Percentiles rank a stretch among this genome's conserved stretches.
These are phyloP conservation scores for Mesaphorura yosii DNA, from an alignment of 1,140 invertebrate genomes.

Conservation along the genomic window DNA sequence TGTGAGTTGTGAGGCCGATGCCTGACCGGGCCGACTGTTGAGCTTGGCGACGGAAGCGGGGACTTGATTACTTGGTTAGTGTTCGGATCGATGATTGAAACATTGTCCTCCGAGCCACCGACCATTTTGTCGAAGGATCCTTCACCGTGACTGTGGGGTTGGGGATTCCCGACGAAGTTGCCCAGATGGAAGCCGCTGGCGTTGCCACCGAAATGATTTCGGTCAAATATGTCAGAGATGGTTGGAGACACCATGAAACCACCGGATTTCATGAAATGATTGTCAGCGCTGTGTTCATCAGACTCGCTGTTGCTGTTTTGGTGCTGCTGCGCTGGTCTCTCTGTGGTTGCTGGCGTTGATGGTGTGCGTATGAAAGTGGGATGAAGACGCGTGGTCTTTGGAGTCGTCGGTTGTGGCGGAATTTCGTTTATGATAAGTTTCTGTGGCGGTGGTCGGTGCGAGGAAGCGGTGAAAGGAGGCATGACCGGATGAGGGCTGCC, in stretches of 20 bases:
- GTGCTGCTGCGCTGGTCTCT: too few species aligned
- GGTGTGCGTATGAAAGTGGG: background rate
- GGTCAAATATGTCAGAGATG: conserved; percentile 9
- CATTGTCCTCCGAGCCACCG: conserved; percentile 48
- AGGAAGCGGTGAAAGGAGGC: background rate
- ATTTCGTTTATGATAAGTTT: conserved; percentile 30
- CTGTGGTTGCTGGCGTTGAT: background rate
- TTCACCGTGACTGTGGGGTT: background rate
- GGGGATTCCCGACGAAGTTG: too few species aligned
- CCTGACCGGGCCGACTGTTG: too few species aligned
- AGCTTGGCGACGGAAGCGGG: conserved; percentile 6
- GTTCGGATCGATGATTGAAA: conserved; percentile 21
- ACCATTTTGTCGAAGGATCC: conserved; percentile 48
- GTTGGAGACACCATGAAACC: conserved; percentile 12
- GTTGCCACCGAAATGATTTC: conserved; percentile 10
- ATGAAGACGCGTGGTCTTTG: background rate
- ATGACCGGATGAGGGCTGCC: conserved; percentile 4
- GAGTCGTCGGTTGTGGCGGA: conserved; percentile 6
- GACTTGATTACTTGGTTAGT: conserved; percentile 26
- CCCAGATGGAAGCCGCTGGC: too few species aligned
- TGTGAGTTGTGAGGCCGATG: too few species aligned
- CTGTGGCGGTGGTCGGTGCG: background rate
- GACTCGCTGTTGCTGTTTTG: conserved; percentile 1
- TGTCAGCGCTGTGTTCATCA: background rate
- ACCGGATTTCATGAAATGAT: too few species aligned